Percentiles rank a stretch among this genome's conserved stretches.
Evolutionary conservation across 2,888 invertebrate genomes (phyloP).

Genomic region (Rotaria socialis): DNA sequence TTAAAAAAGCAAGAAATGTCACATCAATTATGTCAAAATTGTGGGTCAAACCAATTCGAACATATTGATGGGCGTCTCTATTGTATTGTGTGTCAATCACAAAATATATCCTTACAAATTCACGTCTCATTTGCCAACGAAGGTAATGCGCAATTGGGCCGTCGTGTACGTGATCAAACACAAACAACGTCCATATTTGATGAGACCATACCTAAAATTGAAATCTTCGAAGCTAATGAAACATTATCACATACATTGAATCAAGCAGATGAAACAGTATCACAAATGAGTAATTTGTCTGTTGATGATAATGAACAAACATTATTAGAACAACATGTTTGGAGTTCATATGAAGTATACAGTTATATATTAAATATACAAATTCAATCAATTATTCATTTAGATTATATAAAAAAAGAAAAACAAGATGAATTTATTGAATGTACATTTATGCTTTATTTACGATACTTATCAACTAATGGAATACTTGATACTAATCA

Average conservation of each 20-base stretch:
- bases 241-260: neutral
- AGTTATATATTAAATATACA: slow-evolving; percentile 15
- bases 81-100: slow-evolving; percentile 20
- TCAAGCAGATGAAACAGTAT: slow-evolving; percentile 13
- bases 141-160: slow-evolving; percentile 8
- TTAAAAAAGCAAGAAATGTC: neutral
- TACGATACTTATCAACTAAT: neutral
- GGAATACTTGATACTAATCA: neutral
- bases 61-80: slow-evolving; percentile 24
- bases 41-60: slow-evolving; percentile 30
- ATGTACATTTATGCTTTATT: slow-evolving; percentile 32
- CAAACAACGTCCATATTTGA: neutral
- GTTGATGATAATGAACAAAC: neutral
- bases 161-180: neutral
- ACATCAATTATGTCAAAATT: neutral
- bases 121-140: slow-evolving; percentile 32
- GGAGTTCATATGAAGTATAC: slow-evolving; percentile 11
- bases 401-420: neutral
- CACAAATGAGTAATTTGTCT: neutral
- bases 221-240: slow-evolving; percentile 26
- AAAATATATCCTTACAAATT: neutral
- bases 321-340: slow-evolving; percentile 3
- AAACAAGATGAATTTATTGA: neutral
- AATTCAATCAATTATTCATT: neutral
- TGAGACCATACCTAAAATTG: neutral